phyloP scores from a whole-genome alignment of 2,888 invertebrate genomes.

The Cosmorhoe ocellata region DNA sequence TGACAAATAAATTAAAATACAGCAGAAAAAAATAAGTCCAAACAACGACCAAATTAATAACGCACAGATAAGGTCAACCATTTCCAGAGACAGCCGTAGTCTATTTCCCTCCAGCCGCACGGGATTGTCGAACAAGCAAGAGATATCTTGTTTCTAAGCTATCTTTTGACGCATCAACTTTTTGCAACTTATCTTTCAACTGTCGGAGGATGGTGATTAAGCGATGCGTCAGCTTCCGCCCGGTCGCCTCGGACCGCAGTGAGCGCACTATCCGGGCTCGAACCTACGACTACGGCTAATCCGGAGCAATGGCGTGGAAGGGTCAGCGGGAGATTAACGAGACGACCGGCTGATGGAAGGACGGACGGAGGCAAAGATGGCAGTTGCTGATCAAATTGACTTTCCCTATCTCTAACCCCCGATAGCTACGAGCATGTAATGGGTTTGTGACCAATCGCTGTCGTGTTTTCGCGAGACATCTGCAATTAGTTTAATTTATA shows the following conservation, averaged over 20 bases:
- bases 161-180: constrained; percentile 3
- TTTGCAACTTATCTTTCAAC: constrained; percentile 11
- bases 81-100: no score
- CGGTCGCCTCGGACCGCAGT: constrained; percentile 5
- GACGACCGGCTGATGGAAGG: constrained; percentile 24
- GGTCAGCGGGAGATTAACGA: constrained; percentile 59
- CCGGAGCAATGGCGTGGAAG: constrained; percentile 54
- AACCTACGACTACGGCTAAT: constrained; percentile 36
- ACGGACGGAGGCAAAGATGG: constrained; percentile 1
- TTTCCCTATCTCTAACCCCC: constrained; percentile 5
- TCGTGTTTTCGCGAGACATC: no score
- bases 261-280: constrained; percentile 1
- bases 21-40: no score
- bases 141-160: no score
- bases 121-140: no score
- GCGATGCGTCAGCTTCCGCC: constrained; percentile 24
- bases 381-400: constrained; percentile 10
- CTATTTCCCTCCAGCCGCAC: no score
- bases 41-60: no score
- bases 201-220: constrained; percentile 21
- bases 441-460: no score
- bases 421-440: not conserved
- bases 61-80: no score
- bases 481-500: no score
- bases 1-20: no score